Percentiles rank a stretch among this genome's conserved stretches.
Conservation (phyloP, 1,140 invertebrate species). For the Popillia japonica region DNA sequence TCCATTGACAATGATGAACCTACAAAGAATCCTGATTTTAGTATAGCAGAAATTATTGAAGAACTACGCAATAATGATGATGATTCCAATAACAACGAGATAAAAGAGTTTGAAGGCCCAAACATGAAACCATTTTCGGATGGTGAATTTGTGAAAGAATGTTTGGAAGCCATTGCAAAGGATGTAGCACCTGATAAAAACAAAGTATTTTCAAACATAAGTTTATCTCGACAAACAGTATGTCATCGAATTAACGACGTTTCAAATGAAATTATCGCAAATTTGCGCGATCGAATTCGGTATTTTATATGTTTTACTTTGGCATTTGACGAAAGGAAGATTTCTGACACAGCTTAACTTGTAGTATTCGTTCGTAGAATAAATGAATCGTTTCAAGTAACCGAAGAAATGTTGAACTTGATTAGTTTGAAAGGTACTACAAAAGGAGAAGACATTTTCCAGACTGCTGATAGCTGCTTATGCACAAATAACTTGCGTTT, state of each 20-base stretch:
- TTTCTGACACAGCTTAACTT: constrained; percentile 51
- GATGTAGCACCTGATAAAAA: constrained; percentile 51
- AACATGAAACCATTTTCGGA: no score
- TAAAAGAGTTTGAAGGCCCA: no score
- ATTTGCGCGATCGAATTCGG: constrained; percentile 47
- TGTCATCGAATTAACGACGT: constrained; percentile 52
- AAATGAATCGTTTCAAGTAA: constrained; percentile 52
- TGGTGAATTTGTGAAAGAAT: constrained; percentile 55
- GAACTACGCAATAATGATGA: no score
- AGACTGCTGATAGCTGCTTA: constrained; percentile 47
- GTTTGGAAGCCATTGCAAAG: constrained; percentile 51
- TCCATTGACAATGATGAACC: no score
- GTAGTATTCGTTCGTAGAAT: constrained; percentile 54
- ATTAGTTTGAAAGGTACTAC: constrained; percentile 56
- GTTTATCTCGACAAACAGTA: constrained; percentile 50
- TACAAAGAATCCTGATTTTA: no score
- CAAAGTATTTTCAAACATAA: constrained; percentile 48
- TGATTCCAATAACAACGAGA: no score
- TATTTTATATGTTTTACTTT: constrained; percentile 55
- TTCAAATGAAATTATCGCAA: constrained; percentile 48
- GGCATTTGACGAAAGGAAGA: constrained; percentile 56
- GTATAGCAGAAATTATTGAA: no score
- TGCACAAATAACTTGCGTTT: constrained; percentile 42
- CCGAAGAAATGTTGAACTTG: constrained; percentile 56
- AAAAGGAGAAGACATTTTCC: constrained; percentile 52